A percentile compares a stretch with the other conserved stretches of the same genome.
Conservation (phyloP, 2,113 vertebrate species). For the Ptychochromis oligacanthus region DNA sequence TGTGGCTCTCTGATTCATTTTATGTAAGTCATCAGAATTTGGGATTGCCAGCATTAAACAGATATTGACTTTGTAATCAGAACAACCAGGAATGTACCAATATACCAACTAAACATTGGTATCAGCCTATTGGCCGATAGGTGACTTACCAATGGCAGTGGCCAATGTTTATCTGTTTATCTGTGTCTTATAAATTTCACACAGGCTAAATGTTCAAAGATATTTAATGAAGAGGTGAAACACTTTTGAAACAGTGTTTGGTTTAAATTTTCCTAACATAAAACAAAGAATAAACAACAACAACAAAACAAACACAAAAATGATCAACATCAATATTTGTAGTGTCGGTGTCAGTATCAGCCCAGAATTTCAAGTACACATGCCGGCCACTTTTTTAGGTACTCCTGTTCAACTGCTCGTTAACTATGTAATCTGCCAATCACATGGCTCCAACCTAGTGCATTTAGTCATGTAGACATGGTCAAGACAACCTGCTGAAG, state of each 20-base stretch:
- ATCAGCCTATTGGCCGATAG: neutral
- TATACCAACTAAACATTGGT: too few relatives aligned
- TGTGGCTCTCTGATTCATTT: neutral
- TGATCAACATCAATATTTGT: too few relatives aligned
- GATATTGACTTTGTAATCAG: neutral
- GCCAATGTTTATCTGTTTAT: neutral
- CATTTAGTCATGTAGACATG: neutral
- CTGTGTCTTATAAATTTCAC: neutral
- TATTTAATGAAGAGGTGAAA: neutral
- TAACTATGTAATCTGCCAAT: neutral
- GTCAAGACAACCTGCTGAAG: neutral
- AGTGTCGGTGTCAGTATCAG: too few relatives aligned
- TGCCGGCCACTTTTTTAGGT: neutral
- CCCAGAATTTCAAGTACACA: too few relatives aligned
- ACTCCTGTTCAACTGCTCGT: neutral
- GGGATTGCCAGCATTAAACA: neutral
- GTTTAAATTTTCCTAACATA: neutral
- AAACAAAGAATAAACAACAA: neutral
- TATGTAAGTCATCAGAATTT: slow-evolving; percentile 20
- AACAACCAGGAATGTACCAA: neutral
- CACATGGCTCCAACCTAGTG: neutral
- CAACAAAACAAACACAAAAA: neutral
- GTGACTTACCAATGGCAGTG: neutral
- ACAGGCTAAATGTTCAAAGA: neutral
- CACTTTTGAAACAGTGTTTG: neutral